Base-by-base conservation (phyloP, 2,797 vertebrate species). In the Hoplostethus mediterraneus region DNA sequence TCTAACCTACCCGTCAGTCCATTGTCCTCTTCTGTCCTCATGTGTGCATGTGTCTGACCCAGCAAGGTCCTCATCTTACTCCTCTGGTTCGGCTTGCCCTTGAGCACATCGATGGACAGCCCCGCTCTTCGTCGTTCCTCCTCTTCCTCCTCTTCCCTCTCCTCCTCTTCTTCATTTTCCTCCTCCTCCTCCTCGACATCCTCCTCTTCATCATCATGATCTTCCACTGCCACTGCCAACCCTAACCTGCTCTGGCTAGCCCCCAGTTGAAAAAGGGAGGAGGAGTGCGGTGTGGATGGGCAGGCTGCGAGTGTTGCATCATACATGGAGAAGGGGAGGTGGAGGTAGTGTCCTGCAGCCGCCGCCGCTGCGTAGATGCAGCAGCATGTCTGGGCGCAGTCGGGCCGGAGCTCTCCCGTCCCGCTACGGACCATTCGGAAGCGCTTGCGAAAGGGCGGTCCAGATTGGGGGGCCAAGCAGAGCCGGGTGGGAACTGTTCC, bases 361-460 rank as follows among this genome's bases (percentile, higher is more conserved):
- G 87, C 90, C 0, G 91, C 89, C 0, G 91, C 92, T 0, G 96
- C 95, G 16, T 96, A 97, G 85, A 98, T 95, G 89, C 97, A 96
- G 89, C 97, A 98, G 91, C 98, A 99, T 0, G 96, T 91, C 55
- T 97, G 96, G 60, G 96, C 84, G 56, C 96, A 96, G 58, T 96
- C 95, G 0, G 95, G 93, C 13, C 95, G 94, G 1, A 89, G 75
- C 5, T 89, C 88, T 16, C 82, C 88, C 61, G 83, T 88, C 11
- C 89, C 90, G 0, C 84, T 89, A 0, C 90, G 90, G 40, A 97
- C 93, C 92, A 97, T 90, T 47, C 97, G 94, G 55, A 97, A 95
- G 14, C 97, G 96, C 86, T 99, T 99, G 45, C 96, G 94, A 57
- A 96, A 95, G 0, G 95, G 96, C n/a, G 96, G 96, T 60, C 96